These are phyloP conservation scores for Oscheius sp. DNA, from an alignment of 2,888 invertebrate species.

Conservation along the genomic window DNA sequence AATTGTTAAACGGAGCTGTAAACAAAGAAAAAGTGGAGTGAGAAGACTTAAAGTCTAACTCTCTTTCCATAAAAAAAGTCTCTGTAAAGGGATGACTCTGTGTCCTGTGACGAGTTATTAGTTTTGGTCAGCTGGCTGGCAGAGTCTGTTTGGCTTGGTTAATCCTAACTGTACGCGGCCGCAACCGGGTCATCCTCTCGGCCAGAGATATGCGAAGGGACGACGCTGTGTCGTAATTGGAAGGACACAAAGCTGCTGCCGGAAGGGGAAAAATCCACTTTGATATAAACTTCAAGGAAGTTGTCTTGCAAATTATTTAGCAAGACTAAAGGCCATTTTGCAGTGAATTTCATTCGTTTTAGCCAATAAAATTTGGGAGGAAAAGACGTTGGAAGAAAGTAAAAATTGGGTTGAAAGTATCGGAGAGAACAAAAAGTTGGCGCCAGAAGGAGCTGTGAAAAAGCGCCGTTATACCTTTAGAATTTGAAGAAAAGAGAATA, in stretches of 20 bases:
- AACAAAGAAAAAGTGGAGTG: too few relatives aligned
- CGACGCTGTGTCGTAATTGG: constrained; percentile 18
- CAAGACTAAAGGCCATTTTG: too few relatives aligned
- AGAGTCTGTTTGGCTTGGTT: constrained; percentile 28
- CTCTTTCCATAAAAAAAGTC: background rate
- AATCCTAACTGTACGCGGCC: constrained; percentile 30
- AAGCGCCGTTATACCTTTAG: too few relatives aligned
- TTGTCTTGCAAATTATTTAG: too few relatives aligned
- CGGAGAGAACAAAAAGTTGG: background rate
- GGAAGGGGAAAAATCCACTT: background rate
- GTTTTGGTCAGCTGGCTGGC: constrained; percentile 20
- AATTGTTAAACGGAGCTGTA: too few relatives aligned
- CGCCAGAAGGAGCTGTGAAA: too few relatives aligned
- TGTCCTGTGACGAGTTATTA: constrained; percentile 4
- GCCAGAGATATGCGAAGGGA: constrained; percentile 9
- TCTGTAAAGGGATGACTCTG: background rate
- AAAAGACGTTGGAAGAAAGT: background rate
- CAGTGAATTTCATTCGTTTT: too few relatives aligned
- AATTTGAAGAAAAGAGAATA: too few relatives aligned
- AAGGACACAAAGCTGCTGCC: background rate
- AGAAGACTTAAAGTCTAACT: too few relatives aligned
- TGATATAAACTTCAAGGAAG: background rate
- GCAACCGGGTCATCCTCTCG: constrained; percentile 31
- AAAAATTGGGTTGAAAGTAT: background rate
- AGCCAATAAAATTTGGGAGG: background rate